These are phyloP conservation scores for Hycleus cichorii DNA, from an alignment of 1,140 invertebrate species.

Conservation along the genomic window DNA sequence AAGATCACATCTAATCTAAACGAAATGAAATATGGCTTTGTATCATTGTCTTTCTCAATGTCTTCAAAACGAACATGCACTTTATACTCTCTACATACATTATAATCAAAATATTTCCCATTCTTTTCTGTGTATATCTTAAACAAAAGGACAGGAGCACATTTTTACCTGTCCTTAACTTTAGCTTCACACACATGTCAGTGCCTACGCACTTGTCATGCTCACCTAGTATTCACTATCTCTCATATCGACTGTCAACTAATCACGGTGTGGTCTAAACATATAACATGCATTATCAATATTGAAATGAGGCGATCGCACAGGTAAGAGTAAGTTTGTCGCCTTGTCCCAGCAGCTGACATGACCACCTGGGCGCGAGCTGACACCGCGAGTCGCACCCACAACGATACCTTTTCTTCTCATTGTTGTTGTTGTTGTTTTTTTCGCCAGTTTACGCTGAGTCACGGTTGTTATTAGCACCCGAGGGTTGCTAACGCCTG, in stretches of 20 bases:
- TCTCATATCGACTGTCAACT: constrained; percentile 29
- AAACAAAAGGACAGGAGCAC: constrained; percentile 8
- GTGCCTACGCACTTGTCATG: constrained; percentile 24
- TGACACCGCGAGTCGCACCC: constrained; percentile 34
- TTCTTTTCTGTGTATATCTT: too few relatives aligned
- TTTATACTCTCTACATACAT: too few relatives aligned
- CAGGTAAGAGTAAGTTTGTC: constrained; percentile 33
- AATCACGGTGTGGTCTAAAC: constrained; percentile 25
- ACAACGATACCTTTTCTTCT: constrained; percentile 7
- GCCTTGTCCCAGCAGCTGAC: constrained; percentile 32
- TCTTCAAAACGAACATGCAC: too few relatives aligned
- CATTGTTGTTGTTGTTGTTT: not conserved
- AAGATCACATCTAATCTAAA: too few relatives aligned
- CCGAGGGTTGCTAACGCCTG: constrained; percentile 10
- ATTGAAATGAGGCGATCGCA: constrained; percentile 35
- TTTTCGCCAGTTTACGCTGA: constrained; percentile 21
- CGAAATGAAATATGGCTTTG: too few relatives aligned
- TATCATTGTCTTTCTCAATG: too few relatives aligned
- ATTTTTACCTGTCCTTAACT: constrained; percentile 17
- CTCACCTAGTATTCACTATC: constrained; percentile 18
- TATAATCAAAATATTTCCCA: too few relatives aligned
- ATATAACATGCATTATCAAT: constrained; percentile 32
- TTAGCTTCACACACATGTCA: constrained; percentile 21
- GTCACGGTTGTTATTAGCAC: constrained; percentile 27
- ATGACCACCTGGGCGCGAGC: constrained; percentile 34